Percentiles rank a stretch among this genome's conserved stretches.
Evolutionary conservation across 1,140 invertebrate species (phyloP).

Genomic region (Diorhabda carinulata): DNA sequence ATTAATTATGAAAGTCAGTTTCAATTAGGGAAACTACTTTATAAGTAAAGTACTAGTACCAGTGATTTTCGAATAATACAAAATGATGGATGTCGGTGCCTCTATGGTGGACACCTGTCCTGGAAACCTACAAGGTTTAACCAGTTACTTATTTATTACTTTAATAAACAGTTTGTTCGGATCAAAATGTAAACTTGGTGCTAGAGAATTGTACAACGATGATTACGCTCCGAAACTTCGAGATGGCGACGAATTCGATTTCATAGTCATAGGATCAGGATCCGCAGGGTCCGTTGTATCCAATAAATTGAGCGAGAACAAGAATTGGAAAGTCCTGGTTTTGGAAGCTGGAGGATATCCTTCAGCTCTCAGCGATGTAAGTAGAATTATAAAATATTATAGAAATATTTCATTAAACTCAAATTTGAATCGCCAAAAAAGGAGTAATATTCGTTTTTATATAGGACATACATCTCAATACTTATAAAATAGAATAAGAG

Average conservation of each 20-base stretch:
- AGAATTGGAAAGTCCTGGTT: slow-evolving; percentile 32
- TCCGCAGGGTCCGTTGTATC: slow-evolving; percentile 33
- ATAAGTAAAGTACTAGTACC: neutral
- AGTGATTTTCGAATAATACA: neutral
- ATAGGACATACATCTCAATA: too few relatives aligned
- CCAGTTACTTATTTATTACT: slow-evolving; percentile 28
- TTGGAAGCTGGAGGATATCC: slow-evolving; percentile 36
- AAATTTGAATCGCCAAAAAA: too few relatives aligned
- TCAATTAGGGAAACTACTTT: too few relatives aligned
- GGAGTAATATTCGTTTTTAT: too few relatives aligned
- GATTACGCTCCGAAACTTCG: slow-evolving; percentile 21
- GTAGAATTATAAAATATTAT: neutral
- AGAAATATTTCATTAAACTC: too few relatives aligned
- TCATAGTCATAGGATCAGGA: slow-evolving; percentile 36
- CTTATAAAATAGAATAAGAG: too few relatives aligned
- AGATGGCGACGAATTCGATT: slow-evolving; percentile 35
- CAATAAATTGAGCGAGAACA: slow-evolving; percentile 30
- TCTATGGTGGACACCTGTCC: slow-evolving; percentile 22
- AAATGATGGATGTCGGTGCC: neutral
- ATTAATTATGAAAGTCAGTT: too few relatives aligned
- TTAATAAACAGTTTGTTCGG: slow-evolving; percentile 27
- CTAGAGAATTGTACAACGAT: slow-evolving; percentile 21
- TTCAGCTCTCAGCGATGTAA: slow-evolving; percentile 32
- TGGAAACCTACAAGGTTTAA: slow-evolving; percentile 16
- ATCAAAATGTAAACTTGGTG: slow-evolving; percentile 25